Evolutionary conservation across 2,113 vertebrate species (phyloP), one percentile per base, ranked within the genome.

Genomic region (Egretta garzetta): DNA sequence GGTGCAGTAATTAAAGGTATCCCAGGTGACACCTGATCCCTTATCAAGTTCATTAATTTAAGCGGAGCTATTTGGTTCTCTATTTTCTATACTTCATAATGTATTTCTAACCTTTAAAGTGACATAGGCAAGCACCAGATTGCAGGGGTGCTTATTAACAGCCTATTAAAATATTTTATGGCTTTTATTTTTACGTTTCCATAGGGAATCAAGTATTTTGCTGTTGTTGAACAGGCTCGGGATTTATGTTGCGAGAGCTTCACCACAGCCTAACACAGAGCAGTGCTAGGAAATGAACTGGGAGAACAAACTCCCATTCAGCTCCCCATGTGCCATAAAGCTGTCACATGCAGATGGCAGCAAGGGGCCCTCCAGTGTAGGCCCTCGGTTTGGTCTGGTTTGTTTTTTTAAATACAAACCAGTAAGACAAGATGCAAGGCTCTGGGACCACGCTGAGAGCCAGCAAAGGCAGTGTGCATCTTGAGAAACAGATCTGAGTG

Each of bases 11-110:
- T 97, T 97, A 96, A 97, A 93, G 77, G 89, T 88, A 97, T 97
- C 95, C 96, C 96, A 95, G 91, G 95, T 96, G 96, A 94, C 96
- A 96, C 71, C 74, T 87, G 77, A 95, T 97, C 89, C 91, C 84
- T 97, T 97, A 97, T 96, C 97, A 97, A 93, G 93, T 96, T 96
- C 96, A 97, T 95, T 96, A 95, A 95, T 96, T 96, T 96, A 96
- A 96, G 93, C 96, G 93, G 91, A 94, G 94, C 90, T 96, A 97
- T 93, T 97, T 94, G 77, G 89, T 59, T 88, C 64, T 95, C 60
- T 96, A 50, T 95, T 96, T 96, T 96, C 95, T 94, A 85, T 68
- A 81, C 89, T 93, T 95, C 94, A 95, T 75, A 96, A 96, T 89
- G 95, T 94, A 97, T 97, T 97, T 97, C 89, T 96, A 97, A 96